Evolutionary conservation across 2,888 invertebrate species (phyloP).

Genomic region (Ligdia adustata): DNA sequence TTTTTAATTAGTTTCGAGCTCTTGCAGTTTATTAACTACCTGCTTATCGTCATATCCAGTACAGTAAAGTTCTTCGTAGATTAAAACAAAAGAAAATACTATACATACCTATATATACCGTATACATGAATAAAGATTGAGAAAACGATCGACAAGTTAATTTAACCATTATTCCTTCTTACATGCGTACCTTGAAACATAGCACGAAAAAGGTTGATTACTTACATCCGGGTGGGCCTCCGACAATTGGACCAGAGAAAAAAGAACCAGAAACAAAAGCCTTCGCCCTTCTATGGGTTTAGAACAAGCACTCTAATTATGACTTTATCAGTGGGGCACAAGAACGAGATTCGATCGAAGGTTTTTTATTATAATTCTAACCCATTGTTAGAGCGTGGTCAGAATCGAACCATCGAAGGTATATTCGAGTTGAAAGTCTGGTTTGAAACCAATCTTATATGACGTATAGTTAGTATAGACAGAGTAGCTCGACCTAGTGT

Average conservation of each 20-base stretch:
- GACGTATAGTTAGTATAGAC: no score
- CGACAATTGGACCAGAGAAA: constrained; percentile 32
- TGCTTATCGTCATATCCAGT: no score
- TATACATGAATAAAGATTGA: no score
- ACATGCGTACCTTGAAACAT: constrained; percentile 13
- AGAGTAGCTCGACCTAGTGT: no score
- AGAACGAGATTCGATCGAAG: constrained; percentile 14
- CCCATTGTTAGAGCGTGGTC: constrained; percentile 15
- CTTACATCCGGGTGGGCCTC: constrained; percentile 54
- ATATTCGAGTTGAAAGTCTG: constrained; percentile 20
- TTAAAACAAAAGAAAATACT: no score
- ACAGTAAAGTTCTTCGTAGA: no score
- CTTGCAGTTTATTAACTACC: no score
- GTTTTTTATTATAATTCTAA: constrained; percentile 11
- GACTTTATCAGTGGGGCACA: constrained; percentile 7
- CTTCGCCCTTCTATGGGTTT: constrained; percentile 25
- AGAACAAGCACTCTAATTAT: constrained; percentile 8
- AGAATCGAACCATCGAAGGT: constrained; percentile 10
- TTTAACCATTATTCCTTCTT: no score
- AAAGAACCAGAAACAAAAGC: constrained; percentile 25
- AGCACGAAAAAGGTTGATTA: constrained; percentile 42
- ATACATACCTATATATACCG: no score
- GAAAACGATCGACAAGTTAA: not conserved
- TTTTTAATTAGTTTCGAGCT: no score
- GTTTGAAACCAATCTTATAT: no score